phyloP scores from a whole-genome alignment of 2,888 invertebrate species.

The Ophonus ardosiacus region DNA sequence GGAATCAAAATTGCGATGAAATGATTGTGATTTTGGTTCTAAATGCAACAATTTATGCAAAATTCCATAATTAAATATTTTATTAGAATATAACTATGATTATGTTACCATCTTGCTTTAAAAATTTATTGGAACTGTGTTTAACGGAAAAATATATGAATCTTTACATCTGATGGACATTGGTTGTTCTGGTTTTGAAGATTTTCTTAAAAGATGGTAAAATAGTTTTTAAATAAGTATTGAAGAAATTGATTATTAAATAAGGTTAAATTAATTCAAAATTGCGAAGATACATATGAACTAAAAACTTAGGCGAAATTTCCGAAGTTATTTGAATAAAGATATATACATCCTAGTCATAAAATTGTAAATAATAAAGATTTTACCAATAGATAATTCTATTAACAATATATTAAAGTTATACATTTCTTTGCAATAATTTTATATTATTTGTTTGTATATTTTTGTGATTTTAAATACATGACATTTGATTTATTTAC shows the following conservation, averaged over 20 bases:
- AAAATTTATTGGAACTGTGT: too few species aligned
- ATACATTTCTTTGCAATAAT: slow-evolving; percentile 13
- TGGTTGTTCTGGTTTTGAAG: too few species aligned
- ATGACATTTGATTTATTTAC: slow-evolving; percentile 10
- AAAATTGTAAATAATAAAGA: slow-evolving; percentile 55
- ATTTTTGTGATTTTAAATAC: slow-evolving; percentile 46
- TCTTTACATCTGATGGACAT: too few species aligned
- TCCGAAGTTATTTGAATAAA: neutral
- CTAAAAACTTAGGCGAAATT: slow-evolving; percentile 5
- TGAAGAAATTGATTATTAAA: neutral
- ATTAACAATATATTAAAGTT: slow-evolving; percentile 13
- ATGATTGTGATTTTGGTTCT: neutral
- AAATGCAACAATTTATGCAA: neutral
- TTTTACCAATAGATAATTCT: slow-evolving; percentile 43
- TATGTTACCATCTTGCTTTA: neutral
- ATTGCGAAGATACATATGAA: neutral
- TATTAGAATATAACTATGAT: neutral
- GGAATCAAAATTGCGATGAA: neutral
- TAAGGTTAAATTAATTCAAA: neutral
- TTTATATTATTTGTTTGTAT: slow-evolving; percentile 3
- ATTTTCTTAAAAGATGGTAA: neutral
- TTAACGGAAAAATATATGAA: too few species aligned
- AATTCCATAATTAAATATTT: neutral
- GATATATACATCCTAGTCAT: slow-evolving; percentile 53
- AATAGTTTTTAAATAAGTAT: neutral